phyloP scores from a whole-genome alignment of 2,888 invertebrate species.

The Caenorhabditis drosophilae region DNA sequence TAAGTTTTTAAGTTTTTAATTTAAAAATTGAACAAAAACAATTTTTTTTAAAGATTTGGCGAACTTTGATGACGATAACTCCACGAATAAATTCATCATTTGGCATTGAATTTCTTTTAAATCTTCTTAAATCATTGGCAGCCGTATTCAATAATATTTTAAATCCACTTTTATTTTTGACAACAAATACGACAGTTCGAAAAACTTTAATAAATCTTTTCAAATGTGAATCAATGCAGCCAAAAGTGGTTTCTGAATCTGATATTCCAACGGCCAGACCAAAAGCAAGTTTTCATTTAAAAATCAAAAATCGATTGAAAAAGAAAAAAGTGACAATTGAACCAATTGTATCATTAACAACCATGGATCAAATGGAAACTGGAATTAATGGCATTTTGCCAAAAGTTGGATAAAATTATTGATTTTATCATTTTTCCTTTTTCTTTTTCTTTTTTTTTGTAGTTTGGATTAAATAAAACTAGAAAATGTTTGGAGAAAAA shows the following conservation, averaged over 20 bases:
- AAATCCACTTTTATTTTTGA: slow-evolving; percentile 6
- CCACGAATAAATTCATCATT: not conserved
- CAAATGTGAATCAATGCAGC: slow-evolving; percentile 1
- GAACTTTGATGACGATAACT: not conserved
- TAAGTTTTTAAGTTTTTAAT: slow-evolving; percentile 2
- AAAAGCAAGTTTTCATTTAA: not conserved
- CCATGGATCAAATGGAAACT: not conserved
- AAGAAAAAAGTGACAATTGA: not conserved
- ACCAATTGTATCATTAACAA: not conserved
- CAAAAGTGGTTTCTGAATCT: slow-evolving; percentile 1
- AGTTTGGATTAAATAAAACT: not conserved
- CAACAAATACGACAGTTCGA: slow-evolving; percentile 1
- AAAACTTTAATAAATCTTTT: slow-evolving; percentile 1
- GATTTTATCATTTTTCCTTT: no score
- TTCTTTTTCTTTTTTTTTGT: not conserved
- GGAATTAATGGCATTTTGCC: not conserved
- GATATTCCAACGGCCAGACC: slow-evolving; percentile 4
- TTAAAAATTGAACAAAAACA: slow-evolving; percentile 3
- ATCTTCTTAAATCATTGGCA: not conserved
- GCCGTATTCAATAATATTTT: slow-evolving; percentile 1
- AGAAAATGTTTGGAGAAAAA: not conserved
- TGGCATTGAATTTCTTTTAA: not conserved
- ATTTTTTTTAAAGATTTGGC: slow-evolving; percentile 1
- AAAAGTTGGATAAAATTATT: not conserved
- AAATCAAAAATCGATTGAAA: not conserved